A percentile compares a stretch with the other conserved stretches of the same genome.
Conservation (phyloP, 2,113 vertebrate genomes). For the Circaetus gallicus region DNA sequence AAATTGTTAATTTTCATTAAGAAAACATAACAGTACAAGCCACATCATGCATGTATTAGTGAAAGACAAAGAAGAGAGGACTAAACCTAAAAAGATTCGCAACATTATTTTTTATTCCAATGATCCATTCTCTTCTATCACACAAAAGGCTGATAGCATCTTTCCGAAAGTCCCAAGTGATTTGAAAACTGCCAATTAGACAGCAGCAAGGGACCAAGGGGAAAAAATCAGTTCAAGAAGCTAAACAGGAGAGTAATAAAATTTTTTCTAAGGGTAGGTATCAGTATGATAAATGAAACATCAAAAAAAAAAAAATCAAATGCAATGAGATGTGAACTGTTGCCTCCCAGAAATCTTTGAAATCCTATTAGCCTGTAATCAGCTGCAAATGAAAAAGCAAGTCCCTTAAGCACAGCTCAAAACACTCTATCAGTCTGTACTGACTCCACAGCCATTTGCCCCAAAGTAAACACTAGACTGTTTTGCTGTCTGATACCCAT, state of each 20-base stretch:
- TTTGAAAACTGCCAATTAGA: slow-evolving; percentile 34
- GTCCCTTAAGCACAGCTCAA: neutral
- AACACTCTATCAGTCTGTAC: neutral
- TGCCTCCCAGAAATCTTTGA: slow-evolving; percentile 55
- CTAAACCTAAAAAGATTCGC: neutral
- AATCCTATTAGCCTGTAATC: slow-evolving; percentile 47
- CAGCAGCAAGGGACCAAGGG: neutral
- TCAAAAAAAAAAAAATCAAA: neutral
- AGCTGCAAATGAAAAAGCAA: slow-evolving; percentile 38
- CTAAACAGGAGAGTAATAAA: slow-evolving; percentile 3
- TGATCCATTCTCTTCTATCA: neutral
- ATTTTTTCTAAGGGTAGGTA: slow-evolving; percentile 26
- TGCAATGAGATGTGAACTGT: slow-evolving; percentile 25
- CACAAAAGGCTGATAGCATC: neutral
- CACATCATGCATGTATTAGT: neutral
- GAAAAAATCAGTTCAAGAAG: neutral
- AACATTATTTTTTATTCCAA: neutral
- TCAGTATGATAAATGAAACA: slow-evolving; percentile 25
- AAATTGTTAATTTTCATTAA: slow-evolving; percentile 9
- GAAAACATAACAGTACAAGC: neutral
- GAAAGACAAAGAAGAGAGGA: neutral
- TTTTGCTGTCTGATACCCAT: neutral
- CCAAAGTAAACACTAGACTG: neutral
- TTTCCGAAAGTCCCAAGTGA: neutral
- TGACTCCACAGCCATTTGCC: neutral